Base-by-base conservation (phyloP, 2,113 vertebrate species). In the Okapia johnstoni region DNA sequence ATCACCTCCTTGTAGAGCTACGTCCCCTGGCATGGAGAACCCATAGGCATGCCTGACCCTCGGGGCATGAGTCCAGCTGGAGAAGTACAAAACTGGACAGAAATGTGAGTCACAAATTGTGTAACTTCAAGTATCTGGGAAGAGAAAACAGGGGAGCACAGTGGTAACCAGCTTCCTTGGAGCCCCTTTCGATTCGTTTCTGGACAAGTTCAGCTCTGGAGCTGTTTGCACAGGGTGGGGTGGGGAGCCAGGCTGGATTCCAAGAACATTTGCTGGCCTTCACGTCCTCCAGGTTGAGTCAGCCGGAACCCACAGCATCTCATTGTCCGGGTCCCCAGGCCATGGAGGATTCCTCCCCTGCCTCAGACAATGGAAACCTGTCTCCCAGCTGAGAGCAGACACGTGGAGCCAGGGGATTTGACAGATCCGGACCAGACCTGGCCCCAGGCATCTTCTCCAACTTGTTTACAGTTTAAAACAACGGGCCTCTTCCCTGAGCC, bases 361-460 rank as follows among this genome's bases (percentile, higher is more conserved):
- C 40, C n/a, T 26, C 80, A 50, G 83, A 91, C 89, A 57, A 7
- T 30, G 43, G 60, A 96, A 96, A 79, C 40, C 61, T 84, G 58
- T 70, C 61, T 88, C 54, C 90, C 17, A 33, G 83, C 48, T 61
- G 25, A 58, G 23, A 73, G 76, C 61, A 76, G 85, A 61, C 52
- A 21, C 7, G 3, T 8, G 16, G 52, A 87, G 40, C 58, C 85
- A 46, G 46, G 54, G 77, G 58, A 54, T 48, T 76, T 85, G 90
- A 83, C 81, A 81, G 43, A 25, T 50, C 77, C 15, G n/a, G 26
- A n/a, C 57, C 52, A 52, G 84, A 58, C 48, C 57, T 76, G 57
- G 46, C 52, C 23, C 50, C 7, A 30, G 77, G 26, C 43, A 36
- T 15, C 84, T 94, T 57, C 48, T 30, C 19, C 26, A 5, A 40